Conservation (phyloP, 30 jellyfish, hydroid and myxozoan species). For the Phacellophora camtschatica region DNA sequence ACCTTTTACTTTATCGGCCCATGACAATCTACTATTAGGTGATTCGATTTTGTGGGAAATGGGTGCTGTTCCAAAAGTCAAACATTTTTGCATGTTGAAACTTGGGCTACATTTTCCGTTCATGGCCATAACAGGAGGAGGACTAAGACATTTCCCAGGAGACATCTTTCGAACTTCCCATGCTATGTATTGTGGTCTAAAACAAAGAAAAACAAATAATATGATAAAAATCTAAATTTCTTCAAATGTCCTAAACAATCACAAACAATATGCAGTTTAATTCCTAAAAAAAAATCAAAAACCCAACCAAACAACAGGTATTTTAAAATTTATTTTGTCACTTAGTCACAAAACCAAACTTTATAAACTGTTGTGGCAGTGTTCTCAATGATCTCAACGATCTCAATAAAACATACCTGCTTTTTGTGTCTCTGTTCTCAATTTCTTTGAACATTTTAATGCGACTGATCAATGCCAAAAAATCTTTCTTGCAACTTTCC, state of each 20-base stretch:
- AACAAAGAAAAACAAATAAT: background rate
- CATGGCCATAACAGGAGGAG: slow-evolving; percentile 62
- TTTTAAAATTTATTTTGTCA: no score
- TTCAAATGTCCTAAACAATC: no score
- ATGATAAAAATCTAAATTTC: background rate
- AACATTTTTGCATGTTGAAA: slow-evolving; percentile 59
- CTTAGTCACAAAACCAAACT: no score
- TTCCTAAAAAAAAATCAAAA: no score
- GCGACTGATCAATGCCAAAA: slow-evolving; percentile 73
- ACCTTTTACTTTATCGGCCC: slow-evolving; percentile 98
- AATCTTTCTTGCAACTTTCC: slow-evolving; percentile 86
- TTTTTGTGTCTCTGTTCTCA: slow-evolving; percentile 51
- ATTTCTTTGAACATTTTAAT: slow-evolving; percentile 78
- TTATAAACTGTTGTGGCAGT: no score
- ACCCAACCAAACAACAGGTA: no score
- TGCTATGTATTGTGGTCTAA: slow-evolving; percentile 88
- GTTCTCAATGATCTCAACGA: no score
- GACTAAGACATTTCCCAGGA: slow-evolving; percentile 90
- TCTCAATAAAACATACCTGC: no score
- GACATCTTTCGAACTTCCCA: slow-evolving; percentile 99
- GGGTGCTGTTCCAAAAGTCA: slow-evolving; percentile 51
- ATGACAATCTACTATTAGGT: slow-evolving; percentile 48
- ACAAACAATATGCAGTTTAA: no score
- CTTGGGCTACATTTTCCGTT: slow-evolving; percentile 80
- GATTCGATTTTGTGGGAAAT: background rate